phyloP scores from a whole-genome alignment of 2,888 invertebrate species.

The Drosophila planitibia region DNA sequence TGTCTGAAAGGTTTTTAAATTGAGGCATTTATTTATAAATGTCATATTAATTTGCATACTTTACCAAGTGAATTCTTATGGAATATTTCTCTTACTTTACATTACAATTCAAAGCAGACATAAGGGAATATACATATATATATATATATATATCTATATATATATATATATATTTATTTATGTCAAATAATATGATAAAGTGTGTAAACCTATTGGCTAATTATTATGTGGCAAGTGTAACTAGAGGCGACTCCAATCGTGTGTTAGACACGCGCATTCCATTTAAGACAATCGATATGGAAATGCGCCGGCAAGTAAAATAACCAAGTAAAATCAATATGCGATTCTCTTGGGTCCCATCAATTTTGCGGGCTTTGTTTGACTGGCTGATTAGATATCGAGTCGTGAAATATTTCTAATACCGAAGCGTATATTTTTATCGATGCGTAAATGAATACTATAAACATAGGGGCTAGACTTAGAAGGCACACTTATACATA shows the following conservation, averaged over 20 bases:
- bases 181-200: background rate
- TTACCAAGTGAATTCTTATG: background rate
- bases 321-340: constrained; percentile 1
- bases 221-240: constrained; percentile 43
- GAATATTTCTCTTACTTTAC: background rate
- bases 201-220: constrained; percentile 16
- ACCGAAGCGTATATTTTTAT: constrained; percentile 42
- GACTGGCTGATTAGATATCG: constrained; percentile 42
- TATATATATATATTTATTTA: background rate
- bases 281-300: constrained; percentile 15
- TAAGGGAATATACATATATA: background rate
- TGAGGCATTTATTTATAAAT: background rate
- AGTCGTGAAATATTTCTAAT: constrained; percentile 39
- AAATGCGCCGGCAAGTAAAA: constrained; percentile 16
- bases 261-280: constrained; percentile 46
- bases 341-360: constrained; percentile 9
- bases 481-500: constrained; percentile 47
- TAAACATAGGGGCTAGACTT: constrained; percentile 56
- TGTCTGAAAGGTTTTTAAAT: background rate
- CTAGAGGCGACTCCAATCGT: constrained; percentile 11
- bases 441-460: constrained; percentile 56
- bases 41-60: background rate
- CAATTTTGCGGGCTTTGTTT: constrained; percentile 51
- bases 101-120: background rate
- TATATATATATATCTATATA: background rate